Base-by-base conservation (phyloP, 2,888 invertebrate genomes). In the Idaea biselata region DNA sequence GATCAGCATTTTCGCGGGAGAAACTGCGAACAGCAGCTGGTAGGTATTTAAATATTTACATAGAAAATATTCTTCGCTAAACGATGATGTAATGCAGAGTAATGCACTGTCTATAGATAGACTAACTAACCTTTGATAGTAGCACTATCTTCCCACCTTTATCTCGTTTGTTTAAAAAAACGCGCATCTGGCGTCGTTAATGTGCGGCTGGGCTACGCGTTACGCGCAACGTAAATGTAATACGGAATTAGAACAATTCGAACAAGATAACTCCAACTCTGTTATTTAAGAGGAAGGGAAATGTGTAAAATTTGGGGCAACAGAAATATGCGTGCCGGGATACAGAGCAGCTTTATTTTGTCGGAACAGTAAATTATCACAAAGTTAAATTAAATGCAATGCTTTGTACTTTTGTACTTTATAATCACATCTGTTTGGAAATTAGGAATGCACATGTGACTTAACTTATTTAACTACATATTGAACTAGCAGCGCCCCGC, bases 221-320 rank as follows among this genome's bases (percentile, higher is more conserved):
- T 71, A 70, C 75, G 64, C 66, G 60, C 65, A 64, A 69, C 73
- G 74, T 77, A 78, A 79, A 83, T 78, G 75, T 72, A 78, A 71
- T 79, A 78, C 78, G 63, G 67, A 84, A 81, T 83, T 83, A 82
- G 84, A 82, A 74, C 73, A 70, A 73, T 70, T 70, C 61, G 62
- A 70, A 70, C 60, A 55, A 55, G 44, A 44, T 44, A 8, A 44
- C 14, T 44, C 44, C 44, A 44, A 14, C 44, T 44, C 44, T 44
- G 44, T 44, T 44, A 14, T 44, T 25, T 25, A 25, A 25, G 14
- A 44, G 44, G 44, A 44, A 44, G 44, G 11, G 44, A 44, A 44
- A 44, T 44, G 44, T 8, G 44, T 44, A 44, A 44, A 44, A 44
- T 44, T 44, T 14, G 14, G 44, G 14, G 44, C 44, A 25, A 25